Evolutionary conservation across 2,888 invertebrate species (phyloP), one percentile per base, ranked within the genome.

Genomic region (Rotaria sp.): DNA sequence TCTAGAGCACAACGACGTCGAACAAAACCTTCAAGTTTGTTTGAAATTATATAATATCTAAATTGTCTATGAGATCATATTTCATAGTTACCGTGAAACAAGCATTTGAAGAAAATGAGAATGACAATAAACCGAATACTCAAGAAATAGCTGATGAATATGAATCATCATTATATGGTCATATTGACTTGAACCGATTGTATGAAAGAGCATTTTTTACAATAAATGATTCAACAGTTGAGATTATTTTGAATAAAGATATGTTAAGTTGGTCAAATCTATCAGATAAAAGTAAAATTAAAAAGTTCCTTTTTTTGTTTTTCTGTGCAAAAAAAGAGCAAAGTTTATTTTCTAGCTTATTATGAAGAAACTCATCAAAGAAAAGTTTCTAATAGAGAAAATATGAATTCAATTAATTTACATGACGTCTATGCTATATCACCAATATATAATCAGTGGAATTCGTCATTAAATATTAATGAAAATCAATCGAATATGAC

Each of bases 41-140:
- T 67, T 35, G 30, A 67, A 67, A 67, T 30, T 30, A 67, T 35
- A 18, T 30, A 67, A 35, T 67, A 30, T 67, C 5, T 67, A 67
- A 18, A 67, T 26, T n/a, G 21, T 67, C 30, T 67, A 35, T 50
- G 7, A 30, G 13, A 67, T 67, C 67, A 10, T 67, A 8, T 67
- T 13, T 21, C 30, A 35, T 45, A 80, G 80, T 4, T n/a, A 45
- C 10, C 26, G 80, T 24, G 10, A 80, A 80, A 45, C 80, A 80
- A 80, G 80, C 80, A 45, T 80, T 80, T 45, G 75, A 80, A 80
- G 67, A 67, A 67, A 35, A 67, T 67, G 67, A 57, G 26, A 57
- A 57, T 57, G n/a, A 57, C n/a, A 11, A 8, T n/a, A 57, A 57
- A 57, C 11, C 11, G 26, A 57, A 57, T 26, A 38, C 41, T 41